A percentile compares a stretch with the other conserved stretches of the same genome.
Conservation (phyloP, 2,888 invertebrate species). For the Drosophila subquinaria region DNA sequence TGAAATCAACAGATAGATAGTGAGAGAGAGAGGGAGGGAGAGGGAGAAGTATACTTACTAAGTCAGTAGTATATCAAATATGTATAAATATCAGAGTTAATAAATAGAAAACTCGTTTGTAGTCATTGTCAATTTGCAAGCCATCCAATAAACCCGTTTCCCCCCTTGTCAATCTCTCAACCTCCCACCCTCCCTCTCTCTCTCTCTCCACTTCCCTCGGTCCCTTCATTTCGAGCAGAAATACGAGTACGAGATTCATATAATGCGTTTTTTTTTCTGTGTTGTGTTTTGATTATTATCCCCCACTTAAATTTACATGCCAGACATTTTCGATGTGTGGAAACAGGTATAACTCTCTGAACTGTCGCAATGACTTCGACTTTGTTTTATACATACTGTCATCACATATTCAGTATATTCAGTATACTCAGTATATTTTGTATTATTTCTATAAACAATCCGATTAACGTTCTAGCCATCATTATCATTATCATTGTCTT, state of each 20-base stretch:
- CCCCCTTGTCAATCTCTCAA: neutral
- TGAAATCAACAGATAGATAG: constrained; percentile 9
- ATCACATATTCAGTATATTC: neutral
- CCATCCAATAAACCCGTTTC: constrained; percentile 26
- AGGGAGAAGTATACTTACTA: constrained; percentile 4
- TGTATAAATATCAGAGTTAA: constrained; percentile 34
- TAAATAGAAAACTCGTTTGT: constrained; percentile 51
- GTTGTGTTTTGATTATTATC: constrained; percentile 44
- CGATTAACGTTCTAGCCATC: constrained; percentile 3
- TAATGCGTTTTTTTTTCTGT: constrained; percentile 44
- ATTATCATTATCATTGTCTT: neutral
- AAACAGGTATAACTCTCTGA: constrained; percentile 11
- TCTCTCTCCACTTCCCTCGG: neutral
- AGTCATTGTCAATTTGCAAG: constrained; percentile 33
- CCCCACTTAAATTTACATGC: constrained; percentile 45
- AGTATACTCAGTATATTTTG: neutral
- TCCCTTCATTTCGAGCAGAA: constrained; percentile 14
- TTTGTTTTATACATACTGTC: constrained; percentile 2
- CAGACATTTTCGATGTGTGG: constrained; percentile 17
- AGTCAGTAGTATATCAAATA: constrained; percentile 21
- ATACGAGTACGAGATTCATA: constrained; percentile 12
- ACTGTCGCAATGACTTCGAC: constrained; percentile 1
- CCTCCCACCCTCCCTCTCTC: neutral
- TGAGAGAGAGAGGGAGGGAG: neutral
- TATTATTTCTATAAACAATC: neutral